Conservation (phyloP, 1,140 invertebrate genomes). For the Battus philenor region DNA sequence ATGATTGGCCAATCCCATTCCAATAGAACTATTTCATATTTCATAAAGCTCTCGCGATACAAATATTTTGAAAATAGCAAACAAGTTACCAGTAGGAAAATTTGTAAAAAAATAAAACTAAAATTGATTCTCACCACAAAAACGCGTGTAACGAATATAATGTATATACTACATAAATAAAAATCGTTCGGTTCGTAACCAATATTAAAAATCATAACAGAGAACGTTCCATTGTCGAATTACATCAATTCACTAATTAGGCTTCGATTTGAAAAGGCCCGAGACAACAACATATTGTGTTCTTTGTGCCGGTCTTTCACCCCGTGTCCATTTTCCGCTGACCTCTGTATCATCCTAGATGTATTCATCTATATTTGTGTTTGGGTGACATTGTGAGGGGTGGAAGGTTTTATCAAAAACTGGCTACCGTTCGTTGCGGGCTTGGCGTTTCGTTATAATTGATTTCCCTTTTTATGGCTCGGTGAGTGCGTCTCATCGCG, state of each 20-base stretch:
- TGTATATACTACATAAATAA: no score
- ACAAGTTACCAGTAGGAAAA: no score
- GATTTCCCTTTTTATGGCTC: conserved; percentile 64
- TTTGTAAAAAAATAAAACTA: no score
- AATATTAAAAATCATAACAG: background rate
- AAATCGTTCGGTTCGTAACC: no score
- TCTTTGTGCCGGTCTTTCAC: conserved; percentile 15
- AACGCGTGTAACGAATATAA: no score
- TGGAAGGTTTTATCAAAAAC: conserved; percentile 6
- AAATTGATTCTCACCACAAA: no score
- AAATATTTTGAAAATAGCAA: no score
- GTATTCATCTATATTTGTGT: conserved; percentile 9
- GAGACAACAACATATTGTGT: conserved; percentile 18
- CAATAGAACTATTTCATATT: no score
- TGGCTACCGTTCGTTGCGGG: conserved; percentile 21
- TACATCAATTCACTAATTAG: conserved; percentile 14
- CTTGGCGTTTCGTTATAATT: conserved; percentile 61
- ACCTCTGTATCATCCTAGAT: conserved; percentile 7
- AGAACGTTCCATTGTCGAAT: conserved; percentile 2
- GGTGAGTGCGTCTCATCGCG: conserved; percentile 39
- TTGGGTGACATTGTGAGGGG: conserved; percentile 4
- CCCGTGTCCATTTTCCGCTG: conserved; percentile 4
- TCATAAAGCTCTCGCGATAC: no score
- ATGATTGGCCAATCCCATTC: no score
- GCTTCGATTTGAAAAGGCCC: conserved; percentile 18